Percentiles rank a stretch among this genome's conserved stretches.
phyloP scores from a whole-genome alignment of 2,113 vertebrate species.

The Ctenodactylus gundi region DNA sequence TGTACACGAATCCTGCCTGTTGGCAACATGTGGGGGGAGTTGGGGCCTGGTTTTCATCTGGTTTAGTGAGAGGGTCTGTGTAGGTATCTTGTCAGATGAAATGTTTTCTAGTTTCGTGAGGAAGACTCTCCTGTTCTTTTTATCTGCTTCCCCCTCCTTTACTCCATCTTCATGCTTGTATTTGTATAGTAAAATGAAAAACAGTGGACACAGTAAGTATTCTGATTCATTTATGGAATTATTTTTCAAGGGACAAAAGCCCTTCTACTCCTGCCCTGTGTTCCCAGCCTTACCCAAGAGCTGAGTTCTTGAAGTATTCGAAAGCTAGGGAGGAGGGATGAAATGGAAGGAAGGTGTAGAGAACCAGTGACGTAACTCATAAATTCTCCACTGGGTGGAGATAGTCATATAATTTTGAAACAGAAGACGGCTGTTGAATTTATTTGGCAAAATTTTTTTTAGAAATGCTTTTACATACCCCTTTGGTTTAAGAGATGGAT shows the following conservation, averaged over 20 bases:
- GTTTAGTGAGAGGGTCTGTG: background rate
- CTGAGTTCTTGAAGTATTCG: background rate
- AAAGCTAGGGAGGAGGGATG: background rate
- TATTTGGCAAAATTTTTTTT: constrained; percentile 12
- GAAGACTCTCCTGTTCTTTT: background rate
- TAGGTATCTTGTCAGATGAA: background rate
- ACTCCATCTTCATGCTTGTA: background rate
- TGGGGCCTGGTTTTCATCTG: constrained; percentile 44
- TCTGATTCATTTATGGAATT: constrained; percentile 11
- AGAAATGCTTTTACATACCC: background rate
- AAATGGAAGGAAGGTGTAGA: background rate
- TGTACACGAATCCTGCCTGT: constrained; percentile 41
- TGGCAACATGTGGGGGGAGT: constrained; percentile 51
- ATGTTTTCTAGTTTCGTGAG: constrained; percentile 26
- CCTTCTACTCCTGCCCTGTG: background rate
- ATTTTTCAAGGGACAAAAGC: background rate
- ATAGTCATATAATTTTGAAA: background rate
- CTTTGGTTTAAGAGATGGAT: constrained; percentile 5
- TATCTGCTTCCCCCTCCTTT: background rate
- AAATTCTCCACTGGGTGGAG: background rate
- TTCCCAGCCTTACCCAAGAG: background rate
- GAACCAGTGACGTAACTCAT: background rate
- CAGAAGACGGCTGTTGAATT: constrained; percentile 33
- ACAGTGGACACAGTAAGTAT: background rate
- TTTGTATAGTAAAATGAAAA: background rate